phyloP scores from a whole-genome alignment of 2,113 vertebrate species.

The Malaclemys terrapin region DNA sequence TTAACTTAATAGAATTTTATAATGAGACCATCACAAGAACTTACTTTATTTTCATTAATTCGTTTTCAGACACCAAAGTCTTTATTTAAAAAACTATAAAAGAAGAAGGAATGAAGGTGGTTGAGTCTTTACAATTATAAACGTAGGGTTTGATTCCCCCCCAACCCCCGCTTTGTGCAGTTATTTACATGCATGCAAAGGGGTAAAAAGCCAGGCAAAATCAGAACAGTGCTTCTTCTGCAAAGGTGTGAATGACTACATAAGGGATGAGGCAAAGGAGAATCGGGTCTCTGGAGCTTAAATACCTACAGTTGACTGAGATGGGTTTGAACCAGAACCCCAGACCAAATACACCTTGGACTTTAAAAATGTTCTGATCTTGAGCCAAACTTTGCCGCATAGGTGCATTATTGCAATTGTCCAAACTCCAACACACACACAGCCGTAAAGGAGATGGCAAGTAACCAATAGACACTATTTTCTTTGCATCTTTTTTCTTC shows the following conservation, averaged over 20 bases:
- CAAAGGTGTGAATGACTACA: background rate
- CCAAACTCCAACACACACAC: background rate
- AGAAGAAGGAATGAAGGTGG: background rate
- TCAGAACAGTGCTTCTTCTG: background rate
- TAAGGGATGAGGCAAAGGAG: background rate
- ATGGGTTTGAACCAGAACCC: background rate
- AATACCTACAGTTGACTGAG: background rate
- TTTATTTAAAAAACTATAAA: background rate
- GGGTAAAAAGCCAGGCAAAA: background rate
- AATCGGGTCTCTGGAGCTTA: background rate
- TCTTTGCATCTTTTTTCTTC: background rate
- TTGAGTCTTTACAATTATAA: background rate
- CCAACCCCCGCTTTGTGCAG: background rate
- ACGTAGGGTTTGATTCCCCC: background rate
- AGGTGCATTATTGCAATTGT: background rate
- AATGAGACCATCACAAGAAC: background rate
- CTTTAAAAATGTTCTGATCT: background rate
- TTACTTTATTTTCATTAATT: background rate
- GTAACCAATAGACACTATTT: fast-evolving
- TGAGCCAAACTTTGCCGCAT: fast-evolving
- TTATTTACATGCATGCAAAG: background rate
- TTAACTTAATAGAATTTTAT: background rate
- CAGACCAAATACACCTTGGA: background rate
- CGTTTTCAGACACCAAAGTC: background rate
- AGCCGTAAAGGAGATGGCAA: fast-evolving